Evolutionary conservation across 1,140 invertebrate genomes (phyloP).

Genomic region (Sweltsa coloradensis): DNA sequence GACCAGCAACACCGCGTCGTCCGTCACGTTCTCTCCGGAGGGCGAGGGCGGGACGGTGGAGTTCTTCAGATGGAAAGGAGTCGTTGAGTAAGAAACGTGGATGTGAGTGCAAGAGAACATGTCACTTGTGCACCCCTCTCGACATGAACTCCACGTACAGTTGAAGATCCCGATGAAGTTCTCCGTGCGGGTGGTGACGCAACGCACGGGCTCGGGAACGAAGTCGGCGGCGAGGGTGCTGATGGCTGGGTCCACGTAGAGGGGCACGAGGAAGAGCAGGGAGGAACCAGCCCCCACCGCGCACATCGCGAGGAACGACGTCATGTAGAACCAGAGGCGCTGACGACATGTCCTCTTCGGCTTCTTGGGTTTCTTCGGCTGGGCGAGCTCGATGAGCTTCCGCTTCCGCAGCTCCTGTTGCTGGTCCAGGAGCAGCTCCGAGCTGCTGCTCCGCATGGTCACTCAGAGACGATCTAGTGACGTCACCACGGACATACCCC

Average conservation of each 20-base stretch:
- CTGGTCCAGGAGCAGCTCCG: constrained; percentile 66
- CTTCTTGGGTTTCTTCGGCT: constrained; percentile 33
- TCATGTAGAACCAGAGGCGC: constrained; percentile 63
- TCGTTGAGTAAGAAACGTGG: constrained; percentile 60
- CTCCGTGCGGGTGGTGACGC: constrained; percentile 61
- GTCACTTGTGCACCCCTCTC: constrained; percentile 79
- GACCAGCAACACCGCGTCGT: constrained; percentile 56
- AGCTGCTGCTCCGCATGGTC: constrained; percentile 68
- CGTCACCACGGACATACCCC: no score
- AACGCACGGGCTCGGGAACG: constrained; percentile 60
- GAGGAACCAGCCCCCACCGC: constrained; percentile 70
- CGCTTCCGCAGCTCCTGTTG: constrained; percentile 55
- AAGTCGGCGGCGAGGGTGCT: constrained; percentile 76
- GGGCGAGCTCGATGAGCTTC: constrained; percentile 51
- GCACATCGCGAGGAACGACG: constrained; percentile 60
- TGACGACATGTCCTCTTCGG: constrained; percentile 56
- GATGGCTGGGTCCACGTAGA: constrained; percentile 84
- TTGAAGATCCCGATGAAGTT: constrained; percentile 65
- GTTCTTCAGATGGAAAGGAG: constrained; percentile 8
- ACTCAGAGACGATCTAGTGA: no score
- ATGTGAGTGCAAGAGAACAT: constrained; percentile 75
- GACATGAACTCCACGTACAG: constrained; percentile 75
- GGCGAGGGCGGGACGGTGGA: not conserved
- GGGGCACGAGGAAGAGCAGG: constrained; percentile 70
- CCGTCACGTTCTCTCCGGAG: constrained; percentile 16